These are phyloP conservation scores for Pseudomyrmex dendroicus DNA, from an alignment of 1,140 invertebrate species.

Conservation along the genomic window DNA sequence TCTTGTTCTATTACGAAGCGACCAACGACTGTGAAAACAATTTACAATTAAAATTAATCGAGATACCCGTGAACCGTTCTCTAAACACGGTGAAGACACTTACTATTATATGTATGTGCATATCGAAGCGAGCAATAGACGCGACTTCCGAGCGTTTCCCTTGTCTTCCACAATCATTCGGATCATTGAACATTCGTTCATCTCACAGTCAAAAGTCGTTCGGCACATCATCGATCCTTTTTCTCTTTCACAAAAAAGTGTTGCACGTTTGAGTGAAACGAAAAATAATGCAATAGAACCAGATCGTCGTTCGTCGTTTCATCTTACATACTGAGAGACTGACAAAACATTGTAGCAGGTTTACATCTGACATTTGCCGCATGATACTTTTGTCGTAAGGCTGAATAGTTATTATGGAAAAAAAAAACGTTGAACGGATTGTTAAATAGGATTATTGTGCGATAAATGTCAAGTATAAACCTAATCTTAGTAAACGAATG, in stretches of 20 bases:
- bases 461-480: conserved; percentile 5
- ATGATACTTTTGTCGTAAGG: not conserved
- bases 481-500: conserved; percentile 51
- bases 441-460: not conserved
- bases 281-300: conserved; percentile 22
- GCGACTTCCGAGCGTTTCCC: conserved; percentile 61
- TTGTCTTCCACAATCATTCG: conserved; percentile 66
- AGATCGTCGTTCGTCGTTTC: conserved; percentile 67
- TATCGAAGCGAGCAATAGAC: conserved; percentile 70
- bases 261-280: conserved; percentile 21
- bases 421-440: not conserved
- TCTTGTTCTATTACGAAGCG: conserved; percentile 35
- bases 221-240: not conserved
- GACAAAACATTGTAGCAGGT: conserved; percentile 53
- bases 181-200: conserved; percentile 14
- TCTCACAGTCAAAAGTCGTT: not conserved
- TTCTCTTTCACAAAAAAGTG: conserved; percentile 15
- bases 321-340: conserved; percentile 64
- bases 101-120: conserved; percentile 38
- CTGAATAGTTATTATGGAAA: not conserved
- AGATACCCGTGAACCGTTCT: conserved; percentile 37
- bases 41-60: conserved; percentile 11
- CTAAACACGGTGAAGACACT: conserved; percentile 15
- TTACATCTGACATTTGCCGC: not conserved
- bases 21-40: conserved; percentile 38